Evolutionary conservation across 2,888 invertebrate genomes (phyloP).

Genomic region (Empis stercorea): DNA sequence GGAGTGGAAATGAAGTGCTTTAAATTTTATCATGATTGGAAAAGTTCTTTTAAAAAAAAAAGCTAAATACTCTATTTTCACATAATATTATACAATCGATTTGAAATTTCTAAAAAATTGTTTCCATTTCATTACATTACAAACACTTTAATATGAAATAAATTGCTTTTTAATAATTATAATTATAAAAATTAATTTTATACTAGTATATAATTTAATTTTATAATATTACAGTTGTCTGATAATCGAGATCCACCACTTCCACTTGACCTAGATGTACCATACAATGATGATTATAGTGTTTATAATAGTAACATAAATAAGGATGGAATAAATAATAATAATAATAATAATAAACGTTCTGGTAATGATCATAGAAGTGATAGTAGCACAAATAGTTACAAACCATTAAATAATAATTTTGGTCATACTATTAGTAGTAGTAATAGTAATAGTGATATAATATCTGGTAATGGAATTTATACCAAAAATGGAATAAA

Average conservation of each 20-base stretch:
- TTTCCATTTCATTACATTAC: not conserved
- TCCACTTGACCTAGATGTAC: constrained; percentile 51
- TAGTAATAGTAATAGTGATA: not conserved
- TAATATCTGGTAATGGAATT: constrained; percentile 2
- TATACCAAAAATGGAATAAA: constrained; percentile 8
- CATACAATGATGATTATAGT: constrained; percentile 49
- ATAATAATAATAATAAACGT: constrained; percentile 16
- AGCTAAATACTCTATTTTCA: too few relatives aligned
- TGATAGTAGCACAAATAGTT: not conserved
- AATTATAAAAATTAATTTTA: too few relatives aligned
- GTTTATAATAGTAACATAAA: constrained; percentile 34
- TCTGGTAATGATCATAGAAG: not conserved
- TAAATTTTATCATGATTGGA: too few relatives aligned
- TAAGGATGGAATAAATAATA: constrained; percentile 14
- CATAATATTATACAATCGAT: too few relatives aligned
- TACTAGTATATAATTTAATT: too few relatives aligned
- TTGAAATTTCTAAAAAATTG: too few relatives aligned
- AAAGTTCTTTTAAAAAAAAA: too few relatives aligned
- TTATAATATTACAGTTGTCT: constrained; percentile 13
- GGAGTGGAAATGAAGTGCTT: too few relatives aligned
- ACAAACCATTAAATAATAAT: not conserved
- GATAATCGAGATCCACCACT: constrained; percentile 44
- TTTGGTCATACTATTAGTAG: not conserved
- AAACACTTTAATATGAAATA: not conserved
- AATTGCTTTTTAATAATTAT: too few relatives aligned